Evolutionary conservation across 2,113 vertebrate genomes (phyloP), one percentile per base, ranked within the genome.

Genomic region (Nycticebus coucang): DNA sequence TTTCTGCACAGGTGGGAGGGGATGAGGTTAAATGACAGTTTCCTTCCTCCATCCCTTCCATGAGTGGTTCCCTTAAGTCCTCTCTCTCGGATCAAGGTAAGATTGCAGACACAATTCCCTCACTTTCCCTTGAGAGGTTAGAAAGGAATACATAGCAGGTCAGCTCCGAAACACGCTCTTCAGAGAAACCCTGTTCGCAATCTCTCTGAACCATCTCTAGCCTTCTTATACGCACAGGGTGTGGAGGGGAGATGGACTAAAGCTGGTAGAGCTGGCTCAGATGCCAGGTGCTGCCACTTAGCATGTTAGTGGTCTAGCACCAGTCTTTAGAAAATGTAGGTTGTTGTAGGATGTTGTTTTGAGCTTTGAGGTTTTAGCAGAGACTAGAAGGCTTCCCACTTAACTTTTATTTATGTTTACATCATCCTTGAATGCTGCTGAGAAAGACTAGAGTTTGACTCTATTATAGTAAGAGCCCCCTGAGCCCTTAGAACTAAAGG

Each of bases 281-380:
- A 9, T 78, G 50, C 28, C 80, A 45, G 33, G 14, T 26, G 17
- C 30, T 60, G 45, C 71, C 59, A 30, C 45, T 35, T 13, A 92
- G 18, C 21, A 19, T n/a, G 45, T 10, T 15, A 26, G 41, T 55
- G 45, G 12, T 68, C 60, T 92, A 71, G 30, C 28, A 78, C 17
- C 15, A 3, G 7, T 60, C 66, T 95, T 68, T 60, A 59, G 28
- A 85, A 86, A 93, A 60, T 17, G 72, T 24, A 55, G 2, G 24
- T 71, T 35, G 41, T 62, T 90, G 10, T 88, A 37, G 19, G 19
- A 24, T 62, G 71, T 64, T n/a, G 8, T 85, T 82, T 68, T 85
- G 62, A 28, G n/a, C 37, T 17, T 83, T 95, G 81, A 64, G 33
- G 28, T 89, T 85, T 88, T 57, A 94, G 64, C 74, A 93, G 26